Base-by-base conservation (phyloP, 2,797 vertebrate genomes). In the Anableps anableps region DNA sequence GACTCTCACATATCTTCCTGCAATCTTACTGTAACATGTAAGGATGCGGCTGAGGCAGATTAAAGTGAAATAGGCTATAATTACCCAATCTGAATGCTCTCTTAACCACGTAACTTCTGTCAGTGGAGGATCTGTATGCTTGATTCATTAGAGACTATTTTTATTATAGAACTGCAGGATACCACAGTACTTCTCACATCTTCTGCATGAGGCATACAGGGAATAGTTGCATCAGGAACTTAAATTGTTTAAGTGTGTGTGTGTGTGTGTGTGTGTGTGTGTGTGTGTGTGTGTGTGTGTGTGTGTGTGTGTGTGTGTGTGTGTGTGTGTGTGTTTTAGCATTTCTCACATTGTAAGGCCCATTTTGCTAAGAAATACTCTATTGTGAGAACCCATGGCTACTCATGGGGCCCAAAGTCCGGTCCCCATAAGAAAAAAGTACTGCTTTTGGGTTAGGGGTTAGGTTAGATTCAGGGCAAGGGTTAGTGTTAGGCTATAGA, bases 211-310 rank as follows among this genome's bases (percentile, higher is more conserved):
- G 83, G 85, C 82, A 83, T 31, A 80, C 53, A 64, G 76, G 88
- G 83, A 92, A 91, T 87, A 82, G 90, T 92, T 92, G 92, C 93
- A 92, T 92, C 88, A 93, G 83, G 62, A 89, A 82, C 77, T 81
- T 80, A 80, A 78, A 58, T 66, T 79, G 36, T 80, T 70, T 45
- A 70, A 68, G 21, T 41, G 19, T 68, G 36, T 68, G 64, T 68
- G 8, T 38, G 48, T 26, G 60, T 82, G 73, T 38, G 62, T 8
- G 31, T 16, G 72, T 53, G 53, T 80, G 71, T 38, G 58, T 6
- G n/a, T 16, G 70, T 29, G 4, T 43, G 4, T 43, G 4, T 9
- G 4, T 43, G 43, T 43, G 43, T 43, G 43, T 43, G 43, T 43
- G 43, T 43, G 43, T 43, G 43, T 43, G 43, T 43, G 43, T 43